Evolutionary conservation across 2,113 vertebrate genomes (phyloP).

Genomic region (Tichodroma muraria): DNA sequence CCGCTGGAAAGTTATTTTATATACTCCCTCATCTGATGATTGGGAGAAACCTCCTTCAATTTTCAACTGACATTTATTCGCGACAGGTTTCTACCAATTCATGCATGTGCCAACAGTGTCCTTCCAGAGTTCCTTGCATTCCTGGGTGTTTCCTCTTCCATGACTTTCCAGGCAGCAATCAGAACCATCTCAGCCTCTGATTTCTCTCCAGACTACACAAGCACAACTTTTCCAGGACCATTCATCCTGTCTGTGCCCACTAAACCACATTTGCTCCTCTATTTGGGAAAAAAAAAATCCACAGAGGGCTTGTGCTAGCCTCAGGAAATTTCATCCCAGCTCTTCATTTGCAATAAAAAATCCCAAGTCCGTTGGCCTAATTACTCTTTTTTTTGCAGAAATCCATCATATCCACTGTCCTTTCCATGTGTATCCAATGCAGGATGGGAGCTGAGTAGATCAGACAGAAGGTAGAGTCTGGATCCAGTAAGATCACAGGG

Average conservation of each 20-base stretch:
- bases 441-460: neutral
- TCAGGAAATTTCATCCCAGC: neutral
- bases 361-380: neutral
- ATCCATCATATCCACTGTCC: neutral
- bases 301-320: neutral
- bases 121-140: constrained; percentile 10
- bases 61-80: constrained; percentile 1
- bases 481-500: neutral
- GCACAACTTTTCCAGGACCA: neutral
- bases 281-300: neutral
- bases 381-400: neutral
- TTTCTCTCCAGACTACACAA: neutral
- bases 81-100: constrained; percentile 24
- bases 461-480: neutral
- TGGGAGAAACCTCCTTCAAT: constrained; percentile 39
- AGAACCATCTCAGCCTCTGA: neutral
- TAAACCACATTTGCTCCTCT: neutral
- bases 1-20: constrained; percentile 33
- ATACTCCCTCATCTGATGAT: constrained; percentile 44
- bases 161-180: neutral
- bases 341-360: neutral
- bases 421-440: neutral
- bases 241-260: neutral
- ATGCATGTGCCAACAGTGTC: neutral
- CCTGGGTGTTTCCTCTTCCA: constrained; percentile 14